Evolutionary conservation across 53 echinoderm and acorn worm genomes (phyloP).

Genomic region (Pentamera pediparva): DNA sequence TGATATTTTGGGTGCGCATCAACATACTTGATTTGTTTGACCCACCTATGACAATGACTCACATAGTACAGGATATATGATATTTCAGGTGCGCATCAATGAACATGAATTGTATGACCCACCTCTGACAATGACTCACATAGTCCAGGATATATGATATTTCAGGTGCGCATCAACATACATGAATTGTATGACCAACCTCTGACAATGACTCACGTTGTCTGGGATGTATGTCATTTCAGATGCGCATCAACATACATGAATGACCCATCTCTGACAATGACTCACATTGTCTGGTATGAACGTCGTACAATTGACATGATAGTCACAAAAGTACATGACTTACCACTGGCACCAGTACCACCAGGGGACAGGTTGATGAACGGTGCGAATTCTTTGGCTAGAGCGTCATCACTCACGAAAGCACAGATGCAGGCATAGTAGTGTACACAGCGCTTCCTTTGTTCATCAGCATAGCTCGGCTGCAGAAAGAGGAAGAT

Average conservation of each 20-base stretch:
- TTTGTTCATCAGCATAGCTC: slow-evolving; percentile 50
- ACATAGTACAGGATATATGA: too few species aligned
- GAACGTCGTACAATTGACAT: too few species aligned
- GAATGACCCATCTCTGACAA: not conserved
- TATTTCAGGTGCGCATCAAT: too few species aligned
- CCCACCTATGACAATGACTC: too few species aligned
- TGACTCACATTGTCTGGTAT: not conserved
- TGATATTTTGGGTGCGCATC: too few species aligned
- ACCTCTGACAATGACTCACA: too few species aligned
- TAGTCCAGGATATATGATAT: too few species aligned
- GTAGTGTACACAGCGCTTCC: slow-evolving; percentile 88
- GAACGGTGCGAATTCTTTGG: slow-evolving; percentile 88
- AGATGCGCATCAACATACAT: not conserved
- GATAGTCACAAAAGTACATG: too few species aligned
- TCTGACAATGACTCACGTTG: not conserved
- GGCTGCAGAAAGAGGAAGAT: slow-evolving; percentile 7
- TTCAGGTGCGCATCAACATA: not conserved
- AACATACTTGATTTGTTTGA: too few species aligned
- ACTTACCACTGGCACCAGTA: not conserved
- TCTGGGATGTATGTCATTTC: not conserved
- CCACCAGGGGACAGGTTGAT: slow-evolving; percentile 60
- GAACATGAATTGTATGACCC: too few species aligned
- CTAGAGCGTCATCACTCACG: slow-evolving; percentile 77
- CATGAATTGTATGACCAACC: not conserved
- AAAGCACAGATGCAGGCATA: slow-evolving; percentile 98